A percentile compares a stretch with the other conserved stretches of the same genome.
Evolutionary conservation across 23 tunicate genomes (phyloP).

Genomic region (Corella eumyota): DNA sequence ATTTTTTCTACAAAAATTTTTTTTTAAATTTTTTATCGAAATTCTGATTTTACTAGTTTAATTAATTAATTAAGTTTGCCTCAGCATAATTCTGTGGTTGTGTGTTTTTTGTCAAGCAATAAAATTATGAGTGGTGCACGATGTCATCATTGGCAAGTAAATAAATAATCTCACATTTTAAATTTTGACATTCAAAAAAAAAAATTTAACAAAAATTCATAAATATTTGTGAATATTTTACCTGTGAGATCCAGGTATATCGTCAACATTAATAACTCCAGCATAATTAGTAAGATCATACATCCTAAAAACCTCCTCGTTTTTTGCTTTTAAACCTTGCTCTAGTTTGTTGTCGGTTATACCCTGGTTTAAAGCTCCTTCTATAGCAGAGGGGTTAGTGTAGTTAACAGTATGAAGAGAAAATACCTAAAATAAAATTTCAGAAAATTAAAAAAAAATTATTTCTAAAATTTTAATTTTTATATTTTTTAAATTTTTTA

Average conservation of each 20-base stretch:
- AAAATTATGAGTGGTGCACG: conserved; percentile 33
- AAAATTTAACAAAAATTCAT: no score
- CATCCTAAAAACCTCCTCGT: conserved; percentile 64
- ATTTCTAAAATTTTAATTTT: no score
- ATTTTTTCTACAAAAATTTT: no score
- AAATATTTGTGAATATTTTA: no score
- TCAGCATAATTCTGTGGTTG: conserved; percentile 7
- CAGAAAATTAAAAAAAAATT: not conserved
- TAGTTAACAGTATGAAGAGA: conserved; percentile 57
- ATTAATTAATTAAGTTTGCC: no score
- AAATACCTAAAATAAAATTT: conserved; percentile 42
- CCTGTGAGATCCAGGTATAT: conserved; percentile 89
- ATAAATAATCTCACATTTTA: no score
- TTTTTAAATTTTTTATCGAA: no score
- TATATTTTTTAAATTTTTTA: not conserved
- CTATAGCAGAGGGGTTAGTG: conserved; percentile 64
- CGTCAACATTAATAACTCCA: conserved; percentile 82
- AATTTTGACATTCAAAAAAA: no score
- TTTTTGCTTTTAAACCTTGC: conserved; percentile 49
- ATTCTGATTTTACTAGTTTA: no score
- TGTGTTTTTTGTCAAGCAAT: conserved; percentile 13
- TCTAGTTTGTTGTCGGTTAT: conserved; percentile 20
- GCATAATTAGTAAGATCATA: conserved; percentile 87
- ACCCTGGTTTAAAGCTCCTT: conserved; percentile 59
- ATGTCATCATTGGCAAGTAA: conserved; percentile 12